Conservation (phyloP, 2,113 vertebrate species). For the Gracilinanus agilis region DNA sequence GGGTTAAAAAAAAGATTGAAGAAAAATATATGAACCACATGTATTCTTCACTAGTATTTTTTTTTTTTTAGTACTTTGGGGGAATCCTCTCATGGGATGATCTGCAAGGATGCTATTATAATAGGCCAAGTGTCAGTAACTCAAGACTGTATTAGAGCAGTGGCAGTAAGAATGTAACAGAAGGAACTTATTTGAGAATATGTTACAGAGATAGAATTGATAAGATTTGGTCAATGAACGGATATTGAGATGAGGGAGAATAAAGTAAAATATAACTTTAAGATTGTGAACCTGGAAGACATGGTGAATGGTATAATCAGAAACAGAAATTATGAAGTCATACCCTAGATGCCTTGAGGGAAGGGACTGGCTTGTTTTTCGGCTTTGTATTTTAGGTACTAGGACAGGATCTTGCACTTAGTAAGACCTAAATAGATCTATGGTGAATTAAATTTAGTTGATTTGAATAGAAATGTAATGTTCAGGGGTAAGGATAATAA, state of each 20-base stretch:
- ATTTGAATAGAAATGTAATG: neutral
- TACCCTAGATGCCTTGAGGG: neutral
- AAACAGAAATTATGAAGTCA: neutral
- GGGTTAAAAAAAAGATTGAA: too few species aligned
- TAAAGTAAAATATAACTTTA: neutral
- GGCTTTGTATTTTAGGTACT: neutral
- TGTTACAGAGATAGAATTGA: neutral
- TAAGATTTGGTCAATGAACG: neutral
- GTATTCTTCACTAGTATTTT: neutral
- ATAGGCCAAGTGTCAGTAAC: neutral
- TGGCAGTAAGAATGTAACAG: neutral
- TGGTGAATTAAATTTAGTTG: neutral
- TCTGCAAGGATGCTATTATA: neutral
- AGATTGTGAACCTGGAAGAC: neutral
- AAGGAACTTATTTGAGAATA: neutral
- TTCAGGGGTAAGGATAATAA: neutral
- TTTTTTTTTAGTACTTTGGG: neutral
- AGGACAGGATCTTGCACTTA: neutral
- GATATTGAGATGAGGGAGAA: neutral
- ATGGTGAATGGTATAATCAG: neutral
- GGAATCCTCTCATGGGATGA: neutral
- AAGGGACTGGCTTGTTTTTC: neutral
- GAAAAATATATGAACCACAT: too few species aligned
- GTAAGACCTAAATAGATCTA: neutral
- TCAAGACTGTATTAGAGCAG: neutral